Percentiles rank a stretch among this genome's conserved stretches.
phyloP scores from a whole-genome alignment of 2,888 invertebrate genomes.

The Augochlorella aurata region DNA sequence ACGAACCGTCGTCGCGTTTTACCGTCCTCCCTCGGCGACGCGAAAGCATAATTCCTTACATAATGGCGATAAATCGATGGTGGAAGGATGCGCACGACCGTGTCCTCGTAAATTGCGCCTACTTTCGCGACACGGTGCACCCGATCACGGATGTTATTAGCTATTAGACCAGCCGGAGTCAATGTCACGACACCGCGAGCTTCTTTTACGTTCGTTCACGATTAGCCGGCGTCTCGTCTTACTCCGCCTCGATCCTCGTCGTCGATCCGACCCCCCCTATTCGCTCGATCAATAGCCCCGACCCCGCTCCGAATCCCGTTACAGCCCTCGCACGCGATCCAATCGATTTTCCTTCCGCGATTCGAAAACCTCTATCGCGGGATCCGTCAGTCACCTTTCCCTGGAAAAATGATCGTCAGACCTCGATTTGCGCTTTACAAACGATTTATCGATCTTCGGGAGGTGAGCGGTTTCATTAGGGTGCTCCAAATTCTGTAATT shows the following conservation, averaged over 20 bases:
- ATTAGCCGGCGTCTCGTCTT: constrained; percentile 56
- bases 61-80: constrained; percentile 50
- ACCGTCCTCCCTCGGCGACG: background rate
- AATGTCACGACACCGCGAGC: constrained; percentile 63
- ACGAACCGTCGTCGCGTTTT: background rate
- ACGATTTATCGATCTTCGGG: too few species aligned
- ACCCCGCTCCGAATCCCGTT: constrained; percentile 71
- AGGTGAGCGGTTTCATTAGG: too few species aligned
- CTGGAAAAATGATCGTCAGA: too few species aligned
- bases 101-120: constrained; percentile 46
- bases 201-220: constrained; percentile 62
- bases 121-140: constrained; percentile 45
- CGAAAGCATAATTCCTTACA: constrained; percentile 20
- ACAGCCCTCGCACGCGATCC: constrained; percentile 72
- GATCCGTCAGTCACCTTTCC: too few species aligned
- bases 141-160: constrained; percentile 59
- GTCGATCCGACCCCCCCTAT: constrained; percentile 44
- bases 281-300: constrained; percentile 60
- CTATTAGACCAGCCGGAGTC: constrained; percentile 64
- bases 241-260: constrained; percentile 49
- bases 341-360: constrained; percentile 73
- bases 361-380: constrained; percentile 45
- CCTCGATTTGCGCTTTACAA: too few species aligned
- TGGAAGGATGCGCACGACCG: constrained; percentile 18
- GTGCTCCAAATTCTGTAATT: too few species aligned